Evolutionary conservation across 2,113 vertebrate genomes (phyloP).

Genomic region (Eublepharis macularius): DNA sequence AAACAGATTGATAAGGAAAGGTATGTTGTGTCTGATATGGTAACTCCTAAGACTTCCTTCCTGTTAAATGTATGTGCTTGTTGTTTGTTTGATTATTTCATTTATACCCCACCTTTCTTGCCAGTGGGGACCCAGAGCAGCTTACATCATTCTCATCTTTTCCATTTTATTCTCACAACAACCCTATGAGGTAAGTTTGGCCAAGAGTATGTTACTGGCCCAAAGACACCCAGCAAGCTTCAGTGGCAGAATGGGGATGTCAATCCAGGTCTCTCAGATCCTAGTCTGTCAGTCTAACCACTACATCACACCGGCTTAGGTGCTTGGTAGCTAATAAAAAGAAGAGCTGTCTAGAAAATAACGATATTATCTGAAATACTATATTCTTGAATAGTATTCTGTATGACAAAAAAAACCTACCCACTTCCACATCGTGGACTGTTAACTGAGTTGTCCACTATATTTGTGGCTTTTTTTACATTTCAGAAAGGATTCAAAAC

Average conservation of each 20-base stretch:
- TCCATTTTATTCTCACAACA: too few species aligned
- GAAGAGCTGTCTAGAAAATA: not conserved
- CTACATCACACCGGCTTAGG: conserved; percentile 11
- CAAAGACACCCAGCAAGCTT: too few species aligned
- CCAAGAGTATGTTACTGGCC: too few species aligned
- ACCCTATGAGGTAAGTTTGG: too few species aligned
- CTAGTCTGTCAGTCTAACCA: too few species aligned
- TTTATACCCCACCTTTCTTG: too few species aligned
- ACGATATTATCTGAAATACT: not conserved
- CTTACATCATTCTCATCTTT: too few species aligned
- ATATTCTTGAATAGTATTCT: not conserved
- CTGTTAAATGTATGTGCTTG: not conserved
- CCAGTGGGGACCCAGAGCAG: too few species aligned
- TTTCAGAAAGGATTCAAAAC: conserved; percentile 5
- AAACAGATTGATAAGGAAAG: not conserved
- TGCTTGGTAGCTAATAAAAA: conserved; percentile 1
- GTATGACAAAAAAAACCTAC: not conserved
- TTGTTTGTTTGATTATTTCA: not conserved
- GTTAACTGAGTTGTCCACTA: conserved; percentile 4
- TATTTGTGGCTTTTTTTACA: conserved; percentile 40
- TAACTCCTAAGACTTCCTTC: not conserved
- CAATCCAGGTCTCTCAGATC: too few species aligned
- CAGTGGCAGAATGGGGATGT: too few species aligned
- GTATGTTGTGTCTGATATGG: not conserved
- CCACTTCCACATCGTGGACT: not conserved